These are phyloP conservation scores for Colinus virginianus DNA, from an alignment of 2,113 vertebrate species.

Conservation along the genomic window DNA sequence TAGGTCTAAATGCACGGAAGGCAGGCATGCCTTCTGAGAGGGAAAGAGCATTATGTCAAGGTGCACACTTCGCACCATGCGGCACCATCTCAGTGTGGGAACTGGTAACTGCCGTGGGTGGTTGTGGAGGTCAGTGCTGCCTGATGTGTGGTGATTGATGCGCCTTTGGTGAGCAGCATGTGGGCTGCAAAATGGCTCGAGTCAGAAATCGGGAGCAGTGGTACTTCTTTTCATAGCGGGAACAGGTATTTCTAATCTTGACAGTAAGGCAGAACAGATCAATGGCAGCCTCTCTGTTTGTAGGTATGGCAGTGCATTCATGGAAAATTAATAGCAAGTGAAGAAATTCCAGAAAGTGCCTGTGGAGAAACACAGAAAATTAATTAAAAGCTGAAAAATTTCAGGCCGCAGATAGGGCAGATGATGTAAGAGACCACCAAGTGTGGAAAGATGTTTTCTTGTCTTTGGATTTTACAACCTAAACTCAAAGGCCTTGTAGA, in stretches of 20 bases:
- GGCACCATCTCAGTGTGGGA: background rate
- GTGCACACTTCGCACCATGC: rapidly evolving
- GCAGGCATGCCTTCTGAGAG: background rate
- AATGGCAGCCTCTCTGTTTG: background rate
- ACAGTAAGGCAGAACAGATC: background rate
- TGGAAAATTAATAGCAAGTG: background rate
- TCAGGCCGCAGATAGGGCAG: background rate
- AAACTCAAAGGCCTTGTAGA: background rate
- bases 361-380: background rate
- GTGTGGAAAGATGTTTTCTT: background rate
- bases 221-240: background rate
- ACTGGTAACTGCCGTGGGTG: background rate
- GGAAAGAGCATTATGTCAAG: background rate
- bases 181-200: background rate
- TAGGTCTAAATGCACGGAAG: background rate
- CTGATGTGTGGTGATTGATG: background rate
- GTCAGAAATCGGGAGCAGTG: background rate
- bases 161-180: background rate
- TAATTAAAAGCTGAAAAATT: slow-evolving; percentile 1
- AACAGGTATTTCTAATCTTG: background rate
- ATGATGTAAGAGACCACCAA: background rate
- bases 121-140: background rate
- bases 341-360: background rate
- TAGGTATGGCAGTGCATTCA: background rate
- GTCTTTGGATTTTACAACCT: background rate